Evolutionary conservation across 2,113 vertebrate species (phyloP).

Genomic region (Falcunculus frontatus): DNA sequence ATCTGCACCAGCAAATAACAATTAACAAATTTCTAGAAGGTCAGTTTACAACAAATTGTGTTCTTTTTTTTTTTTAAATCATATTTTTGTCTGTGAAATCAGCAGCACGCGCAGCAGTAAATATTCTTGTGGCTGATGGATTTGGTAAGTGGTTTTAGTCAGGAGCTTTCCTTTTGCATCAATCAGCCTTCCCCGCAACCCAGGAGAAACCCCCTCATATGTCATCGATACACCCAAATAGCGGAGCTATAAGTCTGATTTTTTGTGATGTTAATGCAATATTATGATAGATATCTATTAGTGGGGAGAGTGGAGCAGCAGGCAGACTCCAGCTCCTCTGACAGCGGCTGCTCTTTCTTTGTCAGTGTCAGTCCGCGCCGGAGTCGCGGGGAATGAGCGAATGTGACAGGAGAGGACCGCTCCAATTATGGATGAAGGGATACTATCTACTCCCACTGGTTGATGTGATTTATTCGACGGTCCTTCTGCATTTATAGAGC

Average conservation of each 20-base stretch:
- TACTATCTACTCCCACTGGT: conserved; percentile 79
- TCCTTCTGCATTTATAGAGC: conserved; percentile 77
- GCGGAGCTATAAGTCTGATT: conserved; percentile 35
- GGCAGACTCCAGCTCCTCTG: conserved; percentile 71
- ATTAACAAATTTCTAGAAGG: neutral
- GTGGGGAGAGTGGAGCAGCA: conserved; percentile 55
- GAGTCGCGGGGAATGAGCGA: conserved; percentile 74
- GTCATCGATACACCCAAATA: conserved; percentile 25
- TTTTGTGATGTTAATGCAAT: conserved; percentile 52
- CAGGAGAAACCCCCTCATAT: neutral
- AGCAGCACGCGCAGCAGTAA: neutral
- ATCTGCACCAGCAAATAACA: neutral
- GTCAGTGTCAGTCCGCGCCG: conserved; percentile 79
- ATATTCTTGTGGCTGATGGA: neutral
- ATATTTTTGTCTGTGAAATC: neutral
- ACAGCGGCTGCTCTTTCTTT: conserved; percentile 77
- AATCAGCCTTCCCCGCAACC: conserved; percentile 42
- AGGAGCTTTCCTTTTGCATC: conserved; percentile 67
- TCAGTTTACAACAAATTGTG: rapidly evolving
- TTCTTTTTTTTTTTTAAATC: neutral
- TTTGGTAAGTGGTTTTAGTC: conserved; percentile 5
- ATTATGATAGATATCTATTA: conserved; percentile 74
- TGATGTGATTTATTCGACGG: conserved; percentile 89
- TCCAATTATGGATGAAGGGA: conserved; percentile 90
- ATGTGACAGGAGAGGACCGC: conserved; percentile 80